Base-by-base conservation (phyloP, 2,888 invertebrate species). In the Capitulum mitella region DNA sequence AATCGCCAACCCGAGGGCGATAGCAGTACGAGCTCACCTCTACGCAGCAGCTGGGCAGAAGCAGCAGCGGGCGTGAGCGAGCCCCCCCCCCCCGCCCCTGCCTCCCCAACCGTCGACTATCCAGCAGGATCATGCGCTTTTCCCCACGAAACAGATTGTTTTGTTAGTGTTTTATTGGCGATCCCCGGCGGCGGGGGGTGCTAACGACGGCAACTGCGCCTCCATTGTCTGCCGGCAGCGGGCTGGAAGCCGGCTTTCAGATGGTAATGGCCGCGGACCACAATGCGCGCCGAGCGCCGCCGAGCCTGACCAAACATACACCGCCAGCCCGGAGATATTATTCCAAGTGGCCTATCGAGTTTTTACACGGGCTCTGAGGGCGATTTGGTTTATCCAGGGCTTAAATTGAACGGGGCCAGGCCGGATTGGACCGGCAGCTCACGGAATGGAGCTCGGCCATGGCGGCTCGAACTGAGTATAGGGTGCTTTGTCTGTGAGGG, bases 161-260 rank as follows among this genome's bases (percentile, higher is more conserved):
- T 70, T 70, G 70, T 70, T 70, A 70, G 70, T 70, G 70, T 70
- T 70, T 70, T 70, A 70, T 70, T 70, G 70, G 70, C 37, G 40
- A 40, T 40, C 70, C 34, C 19, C 29, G 26, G 26, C 26, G 70
- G 40, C 37, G 40, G 16, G 37, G 37, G 26, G 37, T 8, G 37
- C 70, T 70, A 70, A 70, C 70, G 70, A 70, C 8, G 70, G 40
- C 16, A 19, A 8, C 70, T 5, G 8, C 37, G 70, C 26, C 26
- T 1, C 16, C 26, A 40, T 58, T 58, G 58, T 58, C 10, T n/a
- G 58, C n/a, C 58, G 6, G 10, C 58, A 58, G 29, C 58, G n/a
- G 58, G 58, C 58, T 58, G 58, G 58, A 58, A 58, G 58, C 58
- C n/a, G n/a, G n/a, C 58, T 10, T 58, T 58, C 58, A 58, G 29